Conservation (phyloP, 2,113 vertebrate species). For the Pituophis catenifer region DNA sequence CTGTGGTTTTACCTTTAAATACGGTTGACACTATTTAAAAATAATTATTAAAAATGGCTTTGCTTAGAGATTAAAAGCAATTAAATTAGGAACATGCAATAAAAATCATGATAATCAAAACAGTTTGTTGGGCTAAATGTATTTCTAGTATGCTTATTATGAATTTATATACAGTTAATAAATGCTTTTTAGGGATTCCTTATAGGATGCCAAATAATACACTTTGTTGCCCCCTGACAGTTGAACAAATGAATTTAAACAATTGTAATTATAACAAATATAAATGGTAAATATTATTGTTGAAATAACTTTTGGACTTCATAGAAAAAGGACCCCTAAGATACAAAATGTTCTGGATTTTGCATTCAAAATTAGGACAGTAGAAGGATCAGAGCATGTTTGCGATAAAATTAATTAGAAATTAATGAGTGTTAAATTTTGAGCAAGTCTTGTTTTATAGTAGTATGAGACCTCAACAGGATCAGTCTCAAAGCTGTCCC, state of each 20-base stretch:
- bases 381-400: neutral
- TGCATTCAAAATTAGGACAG: neutral
- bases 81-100: neutral
- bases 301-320: constrained; percentile 1
- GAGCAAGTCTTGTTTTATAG: neutral
- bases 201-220: neutral
- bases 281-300: constrained; percentile 12
- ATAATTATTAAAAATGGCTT: neutral
- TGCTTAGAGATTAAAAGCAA: neutral
- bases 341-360: neutral
- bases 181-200: neutral
- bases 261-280: neutral
- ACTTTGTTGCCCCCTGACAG: neutral
- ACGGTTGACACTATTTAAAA: neutral
- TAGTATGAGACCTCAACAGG: neutral
- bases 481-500: neutral
- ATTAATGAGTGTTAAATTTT: neutral
- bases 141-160: neutral
- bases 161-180: neutral
- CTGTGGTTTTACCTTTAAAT: neutral
- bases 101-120: neutral
- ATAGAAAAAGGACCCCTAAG: neutral
- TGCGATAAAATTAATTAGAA: neutral
- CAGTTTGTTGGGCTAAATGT: neutral
- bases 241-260: neutral